Evolutionary conservation across 2,113 vertebrate species (phyloP).

Genomic region (cat (Felis catus)): F.catus_Fca126_mat1.0 CM031416.1:80123001-80123500

Average conservation of each 20-base stretch:
- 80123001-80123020: neutral
- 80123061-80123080: too few species aligned
- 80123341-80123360: constrained; percentile 85
- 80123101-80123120: too few species aligned
- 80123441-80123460: constrained; percentile 79
- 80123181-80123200: too few species aligned
- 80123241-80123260: neutral
- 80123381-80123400: constrained; percentile 90
- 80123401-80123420: constrained; percentile 91
- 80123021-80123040: too few species aligned
- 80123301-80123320: constrained; percentile 67
- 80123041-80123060: too few species aligned
- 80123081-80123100: too few species aligned
- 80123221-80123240: neutral
- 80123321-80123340: constrained; percentile 64
- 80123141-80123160: too few species aligned
- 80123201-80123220: too few species aligned
- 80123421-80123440: constrained; percentile 85
- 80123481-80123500: neutral
- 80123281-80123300: constrained; percentile 67
- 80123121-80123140: too few species aligned
- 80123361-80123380: constrained; percentile 91
- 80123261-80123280: neutral
- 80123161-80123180: too few species aligned
- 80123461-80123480: constrained; percentile 16